Base-by-base conservation (phyloP, 2,113 vertebrate genomes). In the Ceratotherium simum region DNA sequence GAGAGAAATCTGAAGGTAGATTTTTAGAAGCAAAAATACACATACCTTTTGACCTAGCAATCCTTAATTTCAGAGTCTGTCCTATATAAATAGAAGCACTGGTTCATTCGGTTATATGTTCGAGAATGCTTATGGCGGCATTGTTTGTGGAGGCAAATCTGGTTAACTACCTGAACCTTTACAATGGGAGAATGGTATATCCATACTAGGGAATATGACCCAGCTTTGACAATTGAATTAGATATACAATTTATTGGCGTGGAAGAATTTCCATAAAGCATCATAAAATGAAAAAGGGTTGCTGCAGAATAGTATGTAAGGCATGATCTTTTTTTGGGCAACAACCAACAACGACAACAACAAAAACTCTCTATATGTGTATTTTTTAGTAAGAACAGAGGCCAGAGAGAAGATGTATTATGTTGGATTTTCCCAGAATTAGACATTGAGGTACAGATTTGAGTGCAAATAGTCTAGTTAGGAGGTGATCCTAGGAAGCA, bases 151-250 rank as follows among this genome's bases (percentile, higher is more conserved):
- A 87, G 48, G 58, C 89, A 87, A 92, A 65, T 92, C 56, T 67
- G 39, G 25, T 75, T 75, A 92, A 75, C 51, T 82, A 76, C 13
- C 48, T 58, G 58, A 92, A 88, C 39, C 31, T 92, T 82, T 82
- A 82, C 56, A 58, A 65, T n/a, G 89, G 64, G 25, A 21, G 20
- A 65, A 36, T 79, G 62, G 48, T 90, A 56, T 72, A 51, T n/a
- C 29, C 36, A 31, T 81, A 87, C 23, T 88, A 65, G 46, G 23
- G 46, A 91, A 82, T 87, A 80, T 92, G 62, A 78, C 33, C 69
- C 31, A 69, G 31, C 36, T 76, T 46, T 89, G 76, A 76, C 79
- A 93, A 93, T 89, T 70, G 48, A 82, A 83, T 96, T 90, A 89
- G 65, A n/a, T 83, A n/a, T n/a, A 84, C 48, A 90, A 42, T 62